These are phyloP conservation scores for Alloscopus bannaensis DNA, from an alignment of 2,888 invertebrate genomes.

Conservation along the genomic window DNA sequence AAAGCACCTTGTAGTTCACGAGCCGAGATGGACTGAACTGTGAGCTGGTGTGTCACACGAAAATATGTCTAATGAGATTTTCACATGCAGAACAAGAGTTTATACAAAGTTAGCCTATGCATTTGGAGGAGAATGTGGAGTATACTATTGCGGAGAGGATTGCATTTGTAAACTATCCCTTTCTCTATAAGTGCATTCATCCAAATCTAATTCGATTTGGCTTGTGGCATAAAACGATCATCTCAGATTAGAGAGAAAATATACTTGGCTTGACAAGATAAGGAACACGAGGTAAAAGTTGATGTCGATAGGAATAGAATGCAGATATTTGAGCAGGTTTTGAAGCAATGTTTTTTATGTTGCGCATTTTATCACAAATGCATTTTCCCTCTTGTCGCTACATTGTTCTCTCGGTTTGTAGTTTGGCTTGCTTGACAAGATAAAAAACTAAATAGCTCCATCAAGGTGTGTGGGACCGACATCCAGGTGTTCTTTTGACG, in stretches of 20 bases:
- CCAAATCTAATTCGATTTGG: constrained; percentile 48
- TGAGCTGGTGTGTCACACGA: too few species aligned
- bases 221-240: constrained; percentile 24
- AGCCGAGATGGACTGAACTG: too few species aligned
- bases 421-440: neutral
- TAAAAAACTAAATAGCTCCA: neutral
- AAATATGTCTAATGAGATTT: too few species aligned
- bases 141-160: too few species aligned
- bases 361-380: neutral
- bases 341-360: neutral
- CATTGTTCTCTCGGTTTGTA: neutral
- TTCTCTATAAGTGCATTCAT: constrained; percentile 15
- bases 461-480: neutral
- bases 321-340: neutral
- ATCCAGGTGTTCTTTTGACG: constrained; percentile 26
- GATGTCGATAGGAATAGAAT: too few species aligned
- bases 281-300: constrained; percentile 13
- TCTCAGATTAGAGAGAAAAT: constrained; percentile 33
- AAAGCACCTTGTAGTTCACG: too few species aligned
- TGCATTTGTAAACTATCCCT: too few species aligned
- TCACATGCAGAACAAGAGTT: too few species aligned
- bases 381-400: neutral
- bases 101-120: too few species aligned
- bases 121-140: too few species aligned
- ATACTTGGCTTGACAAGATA: constrained; percentile 10